These are phyloP conservation scores for Heterodera filipjevi DNA, from an alignment of 2,888 invertebrate species.

Conservation along the genomic window DNA sequence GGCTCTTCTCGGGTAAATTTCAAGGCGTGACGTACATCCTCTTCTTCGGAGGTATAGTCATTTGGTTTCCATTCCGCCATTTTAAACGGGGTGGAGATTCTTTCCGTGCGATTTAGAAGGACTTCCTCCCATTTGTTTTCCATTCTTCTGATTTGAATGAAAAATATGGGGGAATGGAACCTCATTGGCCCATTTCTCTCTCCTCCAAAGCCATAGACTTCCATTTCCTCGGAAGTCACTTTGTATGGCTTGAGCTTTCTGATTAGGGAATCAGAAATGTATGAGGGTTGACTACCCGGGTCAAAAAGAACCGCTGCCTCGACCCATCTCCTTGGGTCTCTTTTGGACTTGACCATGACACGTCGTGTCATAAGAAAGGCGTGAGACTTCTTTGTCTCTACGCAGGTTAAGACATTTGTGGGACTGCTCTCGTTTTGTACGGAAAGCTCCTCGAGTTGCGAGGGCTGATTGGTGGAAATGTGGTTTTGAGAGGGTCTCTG, in stretches of 20 bases:
- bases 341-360: background rate
- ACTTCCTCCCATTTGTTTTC: slow-evolving; percentile 12
- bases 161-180: slow-evolving; percentile 11
- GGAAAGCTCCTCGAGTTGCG: no score
- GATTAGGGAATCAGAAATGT: slow-evolving; percentile 1
- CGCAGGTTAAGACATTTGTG: background rate
- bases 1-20: background rate
- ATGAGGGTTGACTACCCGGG: background rate
- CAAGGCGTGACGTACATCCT: background rate
- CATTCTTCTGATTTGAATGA: background rate
- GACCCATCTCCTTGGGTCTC: background rate
- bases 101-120: background rate
- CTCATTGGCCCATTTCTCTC: background rate
- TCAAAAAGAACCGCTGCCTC: background rate
- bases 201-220: slow-evolving; percentile 11
- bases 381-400: background rate
- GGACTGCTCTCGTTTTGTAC: no score
- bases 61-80: background rate
- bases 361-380: background rate
- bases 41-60: background rate
- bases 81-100: slow-evolving; percentile 1
- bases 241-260: background rate
- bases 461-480: background rate
- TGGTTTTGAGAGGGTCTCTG: background rate
- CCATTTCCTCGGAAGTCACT: slow-evolving; percentile 6